Evolutionary conservation across 1,140 invertebrate species (phyloP).

Genomic region (Brachionus plicatilis): DNA sequence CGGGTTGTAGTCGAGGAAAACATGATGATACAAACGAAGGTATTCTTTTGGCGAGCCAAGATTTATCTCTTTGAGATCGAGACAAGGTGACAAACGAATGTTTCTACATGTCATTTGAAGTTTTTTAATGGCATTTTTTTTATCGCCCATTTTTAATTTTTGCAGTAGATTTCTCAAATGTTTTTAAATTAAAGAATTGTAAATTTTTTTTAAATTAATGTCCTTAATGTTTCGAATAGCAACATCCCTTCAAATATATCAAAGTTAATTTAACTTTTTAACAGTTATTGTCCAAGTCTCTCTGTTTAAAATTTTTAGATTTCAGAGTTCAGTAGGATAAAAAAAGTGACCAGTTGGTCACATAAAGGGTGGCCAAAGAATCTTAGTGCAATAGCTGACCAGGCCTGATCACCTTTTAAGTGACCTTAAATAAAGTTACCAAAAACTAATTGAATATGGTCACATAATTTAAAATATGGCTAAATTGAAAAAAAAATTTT

Average conservation of each 20-base stretch:
- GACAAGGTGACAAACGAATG: neutral
- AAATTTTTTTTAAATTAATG: neutral
- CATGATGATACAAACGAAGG: slow-evolving; percentile 8
- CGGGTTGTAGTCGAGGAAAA: slow-evolving; percentile 19
- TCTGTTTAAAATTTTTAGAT: too few species aligned
- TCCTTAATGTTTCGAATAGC: neutral
- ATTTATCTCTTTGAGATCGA: slow-evolving; percentile 25
- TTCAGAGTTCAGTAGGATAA: too few species aligned
- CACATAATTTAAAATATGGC: too few species aligned
- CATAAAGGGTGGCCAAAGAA: too few species aligned
- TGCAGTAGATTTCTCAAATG: neutral
- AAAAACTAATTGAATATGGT: too few species aligned
- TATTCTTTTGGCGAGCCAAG: slow-evolving; percentile 38
- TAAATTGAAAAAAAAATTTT: too few species aligned
- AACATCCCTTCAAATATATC: neutral
- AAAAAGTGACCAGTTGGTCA: too few species aligned
- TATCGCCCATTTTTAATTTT: slow-evolving; percentile 26
- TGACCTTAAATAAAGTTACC: too few species aligned
- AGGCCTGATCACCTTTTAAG: too few species aligned
- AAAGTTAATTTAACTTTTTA: neutral
- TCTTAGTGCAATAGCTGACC: too few species aligned
- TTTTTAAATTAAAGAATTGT: neutral
- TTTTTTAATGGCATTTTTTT: slow-evolving; percentile 39
- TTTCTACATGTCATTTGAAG: neutral
- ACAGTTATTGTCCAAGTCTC: too few species aligned